phyloP scores from a whole-genome alignment of 2,797 vertebrate species.

The Pelodytes ibericus region DNA sequence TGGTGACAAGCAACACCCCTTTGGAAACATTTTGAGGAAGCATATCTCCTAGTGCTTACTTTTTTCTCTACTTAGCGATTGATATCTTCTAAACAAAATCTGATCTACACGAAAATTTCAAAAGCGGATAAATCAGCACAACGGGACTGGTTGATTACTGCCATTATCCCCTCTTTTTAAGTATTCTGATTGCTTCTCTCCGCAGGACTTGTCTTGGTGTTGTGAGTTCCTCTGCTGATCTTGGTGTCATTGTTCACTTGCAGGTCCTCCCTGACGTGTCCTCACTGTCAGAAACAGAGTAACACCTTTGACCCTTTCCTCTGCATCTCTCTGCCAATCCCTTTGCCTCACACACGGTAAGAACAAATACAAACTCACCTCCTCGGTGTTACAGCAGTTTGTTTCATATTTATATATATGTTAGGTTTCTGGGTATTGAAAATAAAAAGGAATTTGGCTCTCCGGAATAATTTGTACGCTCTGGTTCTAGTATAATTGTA shows the following conservation, averaged over 20 bases:
- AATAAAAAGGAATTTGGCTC: too few relatives aligned
- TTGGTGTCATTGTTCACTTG: constrained; percentile 12
- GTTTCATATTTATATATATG: neutral
- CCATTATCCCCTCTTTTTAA: neutral
- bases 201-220: fast-evolving
- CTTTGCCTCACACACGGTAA: constrained; percentile 93
- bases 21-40: too few relatives aligned
- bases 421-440: too few relatives aligned
- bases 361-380: constrained; percentile 56
- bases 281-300: constrained; percentile 99
- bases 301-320: constrained; percentile 99
- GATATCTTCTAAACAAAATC: too few relatives aligned
- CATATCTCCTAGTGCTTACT: too few relatives aligned
- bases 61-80: too few relatives aligned
- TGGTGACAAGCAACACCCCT: too few relatives aligned
- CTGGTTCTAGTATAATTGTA: neutral
- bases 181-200: neutral
- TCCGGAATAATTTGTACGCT: too few relatives aligned
- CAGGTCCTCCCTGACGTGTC: constrained; percentile 97
- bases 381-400: neutral
- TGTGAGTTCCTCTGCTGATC: neutral
- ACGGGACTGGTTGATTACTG: too few relatives aligned
- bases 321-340: constrained; percentile 97
- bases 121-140: too few relatives aligned
- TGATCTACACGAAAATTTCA: too few relatives aligned